Evolutionary conservation across 2,113 vertebrate genomes (phyloP), one percentile per base, ranked within the genome.

Genomic region (Equus quagga): DNA sequence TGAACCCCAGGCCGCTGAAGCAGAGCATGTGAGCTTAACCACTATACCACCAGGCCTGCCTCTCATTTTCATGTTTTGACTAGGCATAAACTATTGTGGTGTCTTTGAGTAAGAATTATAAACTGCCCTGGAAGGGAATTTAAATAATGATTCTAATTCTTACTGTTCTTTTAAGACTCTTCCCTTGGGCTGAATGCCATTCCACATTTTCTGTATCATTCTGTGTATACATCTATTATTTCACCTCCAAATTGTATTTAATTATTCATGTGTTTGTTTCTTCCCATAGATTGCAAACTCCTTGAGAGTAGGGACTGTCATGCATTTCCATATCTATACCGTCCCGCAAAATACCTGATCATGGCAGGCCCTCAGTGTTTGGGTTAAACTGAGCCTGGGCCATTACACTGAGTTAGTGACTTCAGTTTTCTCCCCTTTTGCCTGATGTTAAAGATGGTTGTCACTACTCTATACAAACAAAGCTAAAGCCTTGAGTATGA

Each of bases 111-210:
- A 91, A 85, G 76, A 92, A 56, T 93, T 88, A 81, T 33, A 85
- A 78, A 84, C 6, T 94, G 6, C 28, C 8, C 36, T 72, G 75
- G 51, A 54, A 90, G 41, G 10, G 24, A 88, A 49, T 86, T 86
- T 93, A 49, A 97, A 81, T 85, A 81, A 85, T 73, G 24, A 41
- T 82, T 82, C 26, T 87, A 62, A 44, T 67, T 96, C 24, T 90
- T 73, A 54, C 41, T 93, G 5, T 10, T 95, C 19, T 15, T 69
- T 96, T 33, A 83, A 87, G 84, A 73, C 17, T 4, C 33, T 92
- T 70, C 26, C 23, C 8, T 78, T 89, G 24, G 28, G 36, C 73
- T 51, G 31, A 93, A 76, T 28, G 26, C 36, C 23, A 14, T 89
- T 95, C n/a, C 26, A 60, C 1, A 46, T 64, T 13, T 95, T 81